phyloP scores from a whole-genome alignment of 2,888 invertebrate genomes.

The Scaeva pyrastri region DNA sequence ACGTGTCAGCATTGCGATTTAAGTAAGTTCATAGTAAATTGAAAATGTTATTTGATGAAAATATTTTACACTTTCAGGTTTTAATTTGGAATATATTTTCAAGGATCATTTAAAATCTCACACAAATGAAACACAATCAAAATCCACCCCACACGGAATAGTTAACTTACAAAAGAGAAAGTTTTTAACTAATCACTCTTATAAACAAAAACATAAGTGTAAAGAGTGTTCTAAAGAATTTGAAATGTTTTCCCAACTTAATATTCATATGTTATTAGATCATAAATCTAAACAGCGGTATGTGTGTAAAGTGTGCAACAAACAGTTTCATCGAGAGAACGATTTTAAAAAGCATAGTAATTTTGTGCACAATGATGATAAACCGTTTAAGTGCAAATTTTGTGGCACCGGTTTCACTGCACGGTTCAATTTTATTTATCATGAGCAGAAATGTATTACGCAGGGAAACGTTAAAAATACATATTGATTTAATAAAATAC shows the following conservation, averaged over 20 bases:
- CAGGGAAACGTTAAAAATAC: no score
- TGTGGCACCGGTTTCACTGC: not conserved
- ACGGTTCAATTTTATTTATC: not conserved
- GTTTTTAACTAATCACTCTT: not conserved
- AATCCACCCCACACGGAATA: not conserved
- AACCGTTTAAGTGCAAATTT: conserved; percentile 14
- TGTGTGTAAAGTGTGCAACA: not conserved
- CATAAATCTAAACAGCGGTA: not conserved
- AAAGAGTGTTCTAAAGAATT: not conserved
- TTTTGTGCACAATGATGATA: not conserved
- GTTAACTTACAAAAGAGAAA: not conserved
- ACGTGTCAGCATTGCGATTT: not conserved
- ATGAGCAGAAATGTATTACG: not conserved
- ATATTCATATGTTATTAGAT: not conserved
- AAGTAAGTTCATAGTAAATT: not conserved
- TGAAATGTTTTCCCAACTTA: not conserved
- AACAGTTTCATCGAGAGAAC: not conserved
- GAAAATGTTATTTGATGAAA: not conserved
- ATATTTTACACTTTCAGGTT: not conserved
- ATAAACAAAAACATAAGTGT: not conserved
- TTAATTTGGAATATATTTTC: not conserved
- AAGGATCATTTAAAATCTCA: not conserved
- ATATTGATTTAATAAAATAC: no score
- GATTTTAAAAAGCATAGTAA: not conserved
- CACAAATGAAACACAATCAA: not conserved